Conservation (phyloP, 2,888 invertebrate genomes). For the Mantis religiosa region DNA sequence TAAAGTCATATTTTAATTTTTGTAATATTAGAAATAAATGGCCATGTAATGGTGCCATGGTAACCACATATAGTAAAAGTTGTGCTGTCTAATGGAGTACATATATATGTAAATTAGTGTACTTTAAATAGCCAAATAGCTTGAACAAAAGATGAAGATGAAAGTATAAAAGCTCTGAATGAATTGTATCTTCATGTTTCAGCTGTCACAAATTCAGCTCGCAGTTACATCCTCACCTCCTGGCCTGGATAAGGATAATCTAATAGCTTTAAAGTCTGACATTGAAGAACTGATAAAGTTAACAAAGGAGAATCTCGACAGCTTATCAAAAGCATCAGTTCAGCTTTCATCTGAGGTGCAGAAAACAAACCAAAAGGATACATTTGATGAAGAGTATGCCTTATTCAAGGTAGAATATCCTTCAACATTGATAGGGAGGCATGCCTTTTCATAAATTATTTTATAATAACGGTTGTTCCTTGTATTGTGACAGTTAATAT, state of each 20-base stretch:
- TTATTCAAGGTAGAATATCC: slow-evolving; percentile 57
- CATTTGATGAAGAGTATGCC: slow-evolving; percentile 57
- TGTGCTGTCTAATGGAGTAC: too few species aligned
- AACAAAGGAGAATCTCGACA: slow-evolving; percentile 55
- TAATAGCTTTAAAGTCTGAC: slow-evolving; percentile 58
- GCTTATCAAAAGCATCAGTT: slow-evolving; percentile 32
- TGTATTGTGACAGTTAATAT: too few species aligned
- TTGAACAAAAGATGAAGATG: too few species aligned
- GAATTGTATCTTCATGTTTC: slow-evolving; percentile 27
- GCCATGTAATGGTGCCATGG: too few species aligned
- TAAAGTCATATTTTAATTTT: too few species aligned
- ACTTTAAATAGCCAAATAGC: too few species aligned
- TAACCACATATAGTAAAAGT: too few species aligned
- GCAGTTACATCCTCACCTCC: slow-evolving; percentile 51
- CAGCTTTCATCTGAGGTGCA: slow-evolving; percentile 37
- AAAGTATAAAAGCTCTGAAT: too few species aligned
- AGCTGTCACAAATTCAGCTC: slow-evolving; percentile 61
- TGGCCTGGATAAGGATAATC: slow-evolving; percentile 52
- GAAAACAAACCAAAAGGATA: slow-evolving; percentile 32
- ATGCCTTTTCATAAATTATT: too few species aligned
- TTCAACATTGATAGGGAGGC: neutral
- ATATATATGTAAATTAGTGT: too few species aligned
- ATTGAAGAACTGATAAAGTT: slow-evolving; percentile 64
- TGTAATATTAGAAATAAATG: too few species aligned
- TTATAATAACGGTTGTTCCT: too few species aligned